These are phyloP conservation scores for Myotis vivesi DNA, from an alignment of 2,797 vertebrate genomes.

Conservation along the genomic window DNA sequence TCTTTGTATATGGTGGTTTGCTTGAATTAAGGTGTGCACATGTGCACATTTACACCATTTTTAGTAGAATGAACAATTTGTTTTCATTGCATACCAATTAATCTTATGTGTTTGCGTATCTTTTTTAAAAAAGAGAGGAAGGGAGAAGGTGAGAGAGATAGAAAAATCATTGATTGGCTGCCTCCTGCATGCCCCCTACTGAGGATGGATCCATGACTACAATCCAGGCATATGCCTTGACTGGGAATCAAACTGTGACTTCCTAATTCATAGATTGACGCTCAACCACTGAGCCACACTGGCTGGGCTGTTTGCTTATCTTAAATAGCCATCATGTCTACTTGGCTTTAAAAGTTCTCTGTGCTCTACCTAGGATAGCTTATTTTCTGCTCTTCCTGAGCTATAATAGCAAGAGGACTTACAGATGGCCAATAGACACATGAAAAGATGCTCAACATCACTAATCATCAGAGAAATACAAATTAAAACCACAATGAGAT, in stretches of 20 bases:
- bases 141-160: too few species aligned
- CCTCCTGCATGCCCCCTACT: too few species aligned
- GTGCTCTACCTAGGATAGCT: not conserved
- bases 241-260: too few species aligned
- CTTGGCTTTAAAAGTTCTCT: conserved; percentile 26
- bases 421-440: not conserved
- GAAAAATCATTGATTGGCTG: too few species aligned
- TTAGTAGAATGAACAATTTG: not conserved
- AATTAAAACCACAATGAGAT: not conserved
- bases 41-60: not conserved
- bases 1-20: not conserved
- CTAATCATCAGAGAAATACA: not conserved
- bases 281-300: too few species aligned
- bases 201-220: too few species aligned
- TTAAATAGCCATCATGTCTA: not conserved
- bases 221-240: too few species aligned
- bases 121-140: not conserved
- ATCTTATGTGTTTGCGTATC: not conserved
- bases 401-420: not conserved
- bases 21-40: not conserved
- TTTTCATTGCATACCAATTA: conserved; percentile 2
- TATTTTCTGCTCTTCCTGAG: not conserved
- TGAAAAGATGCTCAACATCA: not conserved
- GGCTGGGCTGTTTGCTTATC: not conserved
- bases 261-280: too few species aligned